These are phyloP conservation scores for Cataglyphis livida DNA, from an alignment of 2,888 invertebrate species.

Conservation along the genomic window DNA sequence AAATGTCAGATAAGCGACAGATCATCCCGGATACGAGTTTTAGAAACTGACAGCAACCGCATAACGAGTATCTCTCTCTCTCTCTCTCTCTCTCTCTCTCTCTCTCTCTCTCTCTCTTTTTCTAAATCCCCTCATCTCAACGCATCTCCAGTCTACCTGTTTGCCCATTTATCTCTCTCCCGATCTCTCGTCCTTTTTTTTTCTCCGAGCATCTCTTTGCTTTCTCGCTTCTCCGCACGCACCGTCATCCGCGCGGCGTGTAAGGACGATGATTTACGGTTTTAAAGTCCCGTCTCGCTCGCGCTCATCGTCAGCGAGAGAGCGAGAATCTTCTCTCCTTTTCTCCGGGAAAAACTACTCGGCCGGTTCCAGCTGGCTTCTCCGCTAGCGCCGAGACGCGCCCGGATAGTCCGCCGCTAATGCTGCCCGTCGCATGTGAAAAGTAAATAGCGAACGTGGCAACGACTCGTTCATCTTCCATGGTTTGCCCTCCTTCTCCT, in stretches of 20 bases:
- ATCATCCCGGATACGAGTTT: conserved; percentile 68
- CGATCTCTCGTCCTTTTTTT: conserved; percentile 49
- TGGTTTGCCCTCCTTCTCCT: conserved; percentile 44
- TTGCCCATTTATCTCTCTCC: conserved; percentile 59
- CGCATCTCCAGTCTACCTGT: conserved; percentile 42
- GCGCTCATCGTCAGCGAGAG: conserved; percentile 41
- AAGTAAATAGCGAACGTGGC: conserved; percentile 78
- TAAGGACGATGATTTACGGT: conserved; percentile 79
- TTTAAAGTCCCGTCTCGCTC: conserved; percentile 65
- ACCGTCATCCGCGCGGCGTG: conserved; percentile 75
- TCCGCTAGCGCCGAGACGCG: conserved; percentile 59
- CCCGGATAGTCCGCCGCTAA: conserved; percentile 36
- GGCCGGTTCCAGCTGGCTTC: conserved; percentile 69
- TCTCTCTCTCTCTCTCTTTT: no score
- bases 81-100: no score
- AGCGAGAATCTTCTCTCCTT: neutral
- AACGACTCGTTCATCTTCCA: conserved; percentile 74
- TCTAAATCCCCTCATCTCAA: conserved; percentile 17
- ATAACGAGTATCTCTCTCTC: conserved; percentile 66
- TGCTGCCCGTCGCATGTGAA: conserved; percentile 73
- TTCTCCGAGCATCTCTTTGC: conserved; percentile 55
- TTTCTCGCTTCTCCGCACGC: conserved; percentile 66
- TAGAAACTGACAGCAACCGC: conserved; percentile 52
- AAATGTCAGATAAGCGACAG: conserved; percentile 72
- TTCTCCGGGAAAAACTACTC: conserved; percentile 31